Conservation (phyloP, 2,888 invertebrate genomes). For the Sinodicranocentrus sp. region DNA sequence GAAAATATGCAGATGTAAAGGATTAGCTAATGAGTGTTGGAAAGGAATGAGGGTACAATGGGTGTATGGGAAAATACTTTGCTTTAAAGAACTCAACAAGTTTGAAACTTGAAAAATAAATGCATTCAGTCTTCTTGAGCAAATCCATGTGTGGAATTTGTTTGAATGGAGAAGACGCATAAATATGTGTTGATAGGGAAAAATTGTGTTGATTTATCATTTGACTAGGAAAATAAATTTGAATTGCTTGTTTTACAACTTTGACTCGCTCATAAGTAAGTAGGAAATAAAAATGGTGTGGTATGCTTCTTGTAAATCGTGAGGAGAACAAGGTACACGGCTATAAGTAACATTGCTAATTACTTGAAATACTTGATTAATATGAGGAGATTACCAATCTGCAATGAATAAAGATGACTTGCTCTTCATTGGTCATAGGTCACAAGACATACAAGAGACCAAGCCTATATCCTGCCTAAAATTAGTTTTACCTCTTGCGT, state of each 20-base stretch:
- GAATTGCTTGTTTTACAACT: slow-evolving; percentile 6
- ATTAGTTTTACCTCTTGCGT: too few relatives aligned
- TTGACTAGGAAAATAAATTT: background rate
- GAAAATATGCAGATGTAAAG: background rate
- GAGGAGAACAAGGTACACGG: too few relatives aligned
- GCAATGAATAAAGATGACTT: too few relatives aligned
- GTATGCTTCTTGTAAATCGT: too few relatives aligned
- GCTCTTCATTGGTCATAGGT: too few relatives aligned
- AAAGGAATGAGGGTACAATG: too few relatives aligned
- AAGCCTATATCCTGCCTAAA: too few relatives aligned
- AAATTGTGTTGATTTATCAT: slow-evolving; percentile 40
- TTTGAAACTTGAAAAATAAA: slow-evolving; percentile 26
- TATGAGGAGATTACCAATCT: too few relatives aligned
- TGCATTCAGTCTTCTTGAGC: background rate
- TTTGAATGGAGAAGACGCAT: background rate
- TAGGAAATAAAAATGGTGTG: too few relatives aligned
- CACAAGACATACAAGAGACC: too few relatives aligned
- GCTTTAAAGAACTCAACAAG: slow-evolving; percentile 36
- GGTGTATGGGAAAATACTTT: background rate
- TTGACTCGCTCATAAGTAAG: background rate
- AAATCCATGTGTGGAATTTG: slow-evolving; percentile 28
- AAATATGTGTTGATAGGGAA: background rate
- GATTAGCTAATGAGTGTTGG: slow-evolving; percentile 11
- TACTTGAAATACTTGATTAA: too few relatives aligned
- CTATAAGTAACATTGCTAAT: too few relatives aligned